These are phyloP conservation scores for Cyclophora punctaria DNA, from an alignment of 2,888 invertebrate species.

Conservation along the genomic window DNA sequence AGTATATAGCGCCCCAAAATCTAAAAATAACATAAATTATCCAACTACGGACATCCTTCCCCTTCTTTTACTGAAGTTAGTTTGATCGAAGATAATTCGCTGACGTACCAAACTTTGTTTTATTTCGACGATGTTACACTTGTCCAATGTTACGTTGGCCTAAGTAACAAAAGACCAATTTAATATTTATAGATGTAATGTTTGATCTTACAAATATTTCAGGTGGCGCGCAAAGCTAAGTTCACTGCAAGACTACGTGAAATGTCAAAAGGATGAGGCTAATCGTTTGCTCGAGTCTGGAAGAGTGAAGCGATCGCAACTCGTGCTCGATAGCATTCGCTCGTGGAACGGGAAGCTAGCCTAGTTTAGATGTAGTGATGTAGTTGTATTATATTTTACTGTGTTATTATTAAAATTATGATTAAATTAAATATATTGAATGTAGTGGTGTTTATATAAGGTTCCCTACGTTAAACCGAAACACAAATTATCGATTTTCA, in stretches of 20 bases:
- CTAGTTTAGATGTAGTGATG: constrained; percentile 1
- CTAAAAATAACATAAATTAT: no score
- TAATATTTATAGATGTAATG: neutral
- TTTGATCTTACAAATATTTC: constrained; percentile 5
- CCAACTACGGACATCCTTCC: no score
- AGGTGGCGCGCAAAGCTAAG: constrained; percentile 43
- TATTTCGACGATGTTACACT: no score
- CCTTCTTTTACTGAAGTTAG: no score
- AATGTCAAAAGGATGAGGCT: constrained; percentile 18
- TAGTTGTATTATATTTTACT: neutral
- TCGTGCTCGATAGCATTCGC: constrained; percentile 14
- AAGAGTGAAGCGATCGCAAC: constrained; percentile 14
- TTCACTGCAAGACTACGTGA: constrained; percentile 32
- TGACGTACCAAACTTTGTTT: neutral
- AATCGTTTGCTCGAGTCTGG: constrained; percentile 18
- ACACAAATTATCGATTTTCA: no score
- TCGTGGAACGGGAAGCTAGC: constrained; percentile 24
- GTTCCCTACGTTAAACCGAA: no score
- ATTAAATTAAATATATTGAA: no score
- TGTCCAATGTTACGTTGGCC: no score
- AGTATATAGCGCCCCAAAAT: no score
- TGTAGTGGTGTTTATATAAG: no score
- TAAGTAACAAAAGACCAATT: neutral
- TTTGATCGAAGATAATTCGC: neutral
- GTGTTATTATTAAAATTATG: no score